Percentiles rank a stretch among this genome's conserved stretches.
Evolutionary conservation across 2,797 vertebrate genomes (phyloP).

Genomic region (Neomorphus geoffroyi): DNA sequence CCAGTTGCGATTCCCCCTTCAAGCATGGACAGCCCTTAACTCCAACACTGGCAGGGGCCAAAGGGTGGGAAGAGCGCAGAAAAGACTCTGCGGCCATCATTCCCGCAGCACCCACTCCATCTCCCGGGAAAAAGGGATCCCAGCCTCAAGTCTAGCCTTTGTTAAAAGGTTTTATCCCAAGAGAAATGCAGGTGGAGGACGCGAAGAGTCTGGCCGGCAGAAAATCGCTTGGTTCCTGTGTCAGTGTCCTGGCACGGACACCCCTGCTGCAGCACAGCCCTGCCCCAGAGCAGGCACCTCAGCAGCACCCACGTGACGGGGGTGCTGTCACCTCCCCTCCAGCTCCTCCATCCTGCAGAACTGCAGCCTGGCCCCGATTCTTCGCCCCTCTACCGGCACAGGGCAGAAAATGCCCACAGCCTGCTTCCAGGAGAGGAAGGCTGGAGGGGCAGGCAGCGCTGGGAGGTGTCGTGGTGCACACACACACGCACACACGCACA

Average conservation of each 20-base stretch:
- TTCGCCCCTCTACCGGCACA: neutral
- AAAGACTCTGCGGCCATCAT: neutral
- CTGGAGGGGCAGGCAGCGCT: neutral
- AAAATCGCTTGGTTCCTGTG: neutral
- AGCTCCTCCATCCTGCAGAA: neutral
- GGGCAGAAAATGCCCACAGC: neutral
- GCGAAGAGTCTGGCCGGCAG: neutral
- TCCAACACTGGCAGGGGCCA: neutral
- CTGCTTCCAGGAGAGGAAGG: neutral
- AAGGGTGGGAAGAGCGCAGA: neutral
- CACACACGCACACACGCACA: neutral
- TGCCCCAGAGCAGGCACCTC: neutral
- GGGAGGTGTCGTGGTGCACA: neutral
- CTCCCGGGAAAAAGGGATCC: neutral
- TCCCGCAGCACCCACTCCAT: neutral
- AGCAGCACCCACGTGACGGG: neutral
- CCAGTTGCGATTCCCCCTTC: rapidly evolving
- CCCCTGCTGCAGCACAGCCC: neutral
- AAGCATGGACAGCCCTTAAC: rapidly evolving
- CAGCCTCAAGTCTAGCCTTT: neutral
- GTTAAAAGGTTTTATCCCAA: neutral
- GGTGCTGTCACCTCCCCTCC: neutral
- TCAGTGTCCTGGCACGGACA: neutral
- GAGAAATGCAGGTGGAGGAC: neutral
- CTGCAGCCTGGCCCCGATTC: neutral